These are phyloP conservation scores for Drosophila borealis DNA, from an alignment of 2,888 invertebrate species.

Conservation along the genomic window DNA sequence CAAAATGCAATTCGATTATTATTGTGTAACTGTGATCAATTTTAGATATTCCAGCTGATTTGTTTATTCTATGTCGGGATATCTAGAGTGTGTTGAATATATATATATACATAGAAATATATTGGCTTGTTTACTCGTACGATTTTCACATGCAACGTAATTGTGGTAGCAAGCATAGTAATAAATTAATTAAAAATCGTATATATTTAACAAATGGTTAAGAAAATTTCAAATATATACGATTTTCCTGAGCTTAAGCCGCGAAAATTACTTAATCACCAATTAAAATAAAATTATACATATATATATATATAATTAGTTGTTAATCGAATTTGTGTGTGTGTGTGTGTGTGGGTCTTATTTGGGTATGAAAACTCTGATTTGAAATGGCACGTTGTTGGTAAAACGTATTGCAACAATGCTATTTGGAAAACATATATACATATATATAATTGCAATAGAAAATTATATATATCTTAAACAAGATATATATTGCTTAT, in stretches of 20 bases:
- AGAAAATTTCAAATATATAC: slow-evolving; percentile 30
- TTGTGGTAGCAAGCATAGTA: slow-evolving; percentile 4
- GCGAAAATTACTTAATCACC: slow-evolving; percentile 61
- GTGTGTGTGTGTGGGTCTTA: neutral
- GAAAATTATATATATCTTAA: neutral
- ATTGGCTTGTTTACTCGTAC: slow-evolving; percentile 39
- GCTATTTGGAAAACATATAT: neutral
- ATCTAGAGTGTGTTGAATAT: neutral
- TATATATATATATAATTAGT: neutral
- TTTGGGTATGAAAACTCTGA: slow-evolving; percentile 30
- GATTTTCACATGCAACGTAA: slow-evolving; percentile 60
- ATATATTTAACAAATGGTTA: slow-evolving; percentile 25
- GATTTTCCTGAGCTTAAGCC: slow-evolving; percentile 37
- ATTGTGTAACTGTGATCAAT: neutral
- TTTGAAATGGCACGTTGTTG: slow-evolving; percentile 56
- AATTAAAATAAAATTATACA: neutral
- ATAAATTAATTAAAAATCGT: slow-evolving; percentile 29
- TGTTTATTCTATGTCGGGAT: slow-evolving; percentile 35
- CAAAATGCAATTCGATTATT: slow-evolving; percentile 5
- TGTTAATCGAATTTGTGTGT: neutral
- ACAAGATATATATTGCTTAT: neutral
- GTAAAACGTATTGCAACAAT: slow-evolving; percentile 4
- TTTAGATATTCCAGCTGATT: slow-evolving; percentile 27
- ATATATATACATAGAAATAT: neutral
- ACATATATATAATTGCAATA: neutral